Evolutionary conservation across 2,113 vertebrate genomes (phyloP), one percentile per base, ranked within the genome.

Genomic region (Nesogale talazaci): DNA sequence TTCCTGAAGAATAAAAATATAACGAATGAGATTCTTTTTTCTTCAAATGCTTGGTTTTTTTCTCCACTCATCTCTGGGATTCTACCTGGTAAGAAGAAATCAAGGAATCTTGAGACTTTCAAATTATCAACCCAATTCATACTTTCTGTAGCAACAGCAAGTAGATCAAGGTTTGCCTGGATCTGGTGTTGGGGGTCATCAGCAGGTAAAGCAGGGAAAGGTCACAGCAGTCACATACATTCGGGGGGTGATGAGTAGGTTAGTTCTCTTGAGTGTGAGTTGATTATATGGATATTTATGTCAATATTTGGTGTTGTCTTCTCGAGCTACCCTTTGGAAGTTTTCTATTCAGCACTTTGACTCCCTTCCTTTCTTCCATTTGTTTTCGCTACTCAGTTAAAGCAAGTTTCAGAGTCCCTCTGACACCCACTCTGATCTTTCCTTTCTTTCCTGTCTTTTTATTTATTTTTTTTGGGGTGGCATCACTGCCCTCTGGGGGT

Each of bases 31-130:
- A 42, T 76, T 83, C 23, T 74, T 92, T 81, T 90, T 59, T 79
- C 59, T 79, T 67, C 87, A 57, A 57, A 77, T 93, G 52, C 67
- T 95, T 94, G 90, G 83, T 86, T 87, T 80, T 89, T 91, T 94
- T 86, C 56, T 86, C 56, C 38, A 69, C 76, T 91, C 59, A 65
- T 34, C 52, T 81, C 77, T 69, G 16, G 23, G 29, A 81, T 27
- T 87, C 42, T 52, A 23, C 31, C 86, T 42, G 22, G 34, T 31
- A 75, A 46, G 40, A 86, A 38, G 63, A 80, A 10, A 42, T 82
- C 16, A 84, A 81, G 46, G 12, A 16, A 75, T 42, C 23, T 19
- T 29, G n/a, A 19, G 79, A 92, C 74, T 80, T 42, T 16, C 46
- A 52, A 52, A 52, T 52, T 52, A 52, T 52, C 46, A 52, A 12